Conservation (phyloP, 1,140 invertebrate genomes). For the Drosophila persimilis region DNA sequence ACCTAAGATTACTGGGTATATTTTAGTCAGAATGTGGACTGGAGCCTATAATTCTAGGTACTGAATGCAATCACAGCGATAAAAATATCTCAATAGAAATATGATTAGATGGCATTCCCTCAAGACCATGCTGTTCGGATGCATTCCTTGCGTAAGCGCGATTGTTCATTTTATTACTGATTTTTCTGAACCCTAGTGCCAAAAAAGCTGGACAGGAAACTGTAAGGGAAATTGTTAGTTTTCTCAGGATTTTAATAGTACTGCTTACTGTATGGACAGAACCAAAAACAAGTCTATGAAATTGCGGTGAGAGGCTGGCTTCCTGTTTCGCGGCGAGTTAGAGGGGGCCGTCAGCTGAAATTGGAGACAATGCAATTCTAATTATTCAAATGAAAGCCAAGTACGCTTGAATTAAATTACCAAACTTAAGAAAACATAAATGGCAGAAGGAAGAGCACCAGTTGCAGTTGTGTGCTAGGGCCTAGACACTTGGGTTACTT, state of each 20-base stretch:
- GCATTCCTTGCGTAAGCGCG: too few relatives aligned
- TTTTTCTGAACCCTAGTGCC: too few relatives aligned
- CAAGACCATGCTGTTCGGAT: too few relatives aligned
- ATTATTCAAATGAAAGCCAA: constrained; percentile 66
- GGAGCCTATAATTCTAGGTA: constrained; percentile 29
- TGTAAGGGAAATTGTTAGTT: constrained; percentile 28
- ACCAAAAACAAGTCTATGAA: constrained; percentile 26
- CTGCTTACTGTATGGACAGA: constrained; percentile 57
- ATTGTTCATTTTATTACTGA: too few relatives aligned
- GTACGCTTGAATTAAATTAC: constrained; percentile 81
- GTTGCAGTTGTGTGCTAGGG: constrained; percentile 30
- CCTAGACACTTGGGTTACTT: constrained; percentile 36
- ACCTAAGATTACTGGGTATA: too few relatives aligned
- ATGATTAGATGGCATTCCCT: constrained; percentile 18
- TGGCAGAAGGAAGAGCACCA: constrained; percentile 60
- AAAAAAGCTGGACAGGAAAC: background rate
- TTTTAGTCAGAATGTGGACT: too few relatives aligned
- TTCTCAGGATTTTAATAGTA: background rate
- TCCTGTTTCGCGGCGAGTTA: constrained; percentile 48
- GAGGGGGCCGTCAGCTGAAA: constrained; percentile 37
- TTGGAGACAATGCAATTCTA: constrained; percentile 74
- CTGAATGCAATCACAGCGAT: constrained; percentile 29
- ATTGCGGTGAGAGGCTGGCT: constrained; percentile 69
- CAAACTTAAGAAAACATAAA: constrained; percentile 50
- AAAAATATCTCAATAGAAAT: constrained; percentile 34